These are phyloP conservation scores for Lasioglossum villosulum DNA, from an alignment of 2,888 invertebrate species.

Conservation along the genomic window DNA sequence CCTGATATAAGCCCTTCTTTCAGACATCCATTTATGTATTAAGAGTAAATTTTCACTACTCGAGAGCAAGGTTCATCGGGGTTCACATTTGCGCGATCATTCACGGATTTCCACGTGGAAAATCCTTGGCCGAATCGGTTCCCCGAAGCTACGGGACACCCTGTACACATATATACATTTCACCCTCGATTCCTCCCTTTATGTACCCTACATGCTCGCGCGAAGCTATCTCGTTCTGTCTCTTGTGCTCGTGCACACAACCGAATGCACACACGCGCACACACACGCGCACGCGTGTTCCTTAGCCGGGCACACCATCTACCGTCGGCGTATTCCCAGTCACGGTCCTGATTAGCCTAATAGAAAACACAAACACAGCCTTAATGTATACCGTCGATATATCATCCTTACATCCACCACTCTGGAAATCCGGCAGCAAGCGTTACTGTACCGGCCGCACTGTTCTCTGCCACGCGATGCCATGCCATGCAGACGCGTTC, in stretches of 20 bases:
- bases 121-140: not conserved
- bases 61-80: not conserved
- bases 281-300: constrained; percentile 23
- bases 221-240: constrained; percentile 3
- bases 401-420: constrained; percentile 67
- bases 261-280: constrained; percentile 14
- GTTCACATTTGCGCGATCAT: not conserved
- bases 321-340: constrained; percentile 76
- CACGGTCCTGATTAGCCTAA: constrained; percentile 82
- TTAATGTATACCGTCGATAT: constrained; percentile 76
- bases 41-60: not conserved
- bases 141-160: not conserved
- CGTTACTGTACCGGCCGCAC: constrained; percentile 7
- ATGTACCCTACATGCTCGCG: constrained; percentile 19
- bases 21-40: too few relatives aligned
- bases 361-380: constrained; percentile 78
- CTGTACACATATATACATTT: constrained; percentile 3
- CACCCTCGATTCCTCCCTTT: constrained; percentile 37
- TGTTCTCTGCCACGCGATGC: not conserved
- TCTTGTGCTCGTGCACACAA: constrained; percentile 24
- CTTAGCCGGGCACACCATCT: constrained; percentile 70
- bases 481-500: not conserved
- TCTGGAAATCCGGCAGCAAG: constrained; percentile 52
- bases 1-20: too few relatives aligned
- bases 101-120: not conserved